phyloP scores from a whole-genome alignment of 2,113 vertebrate species.

The Tragelaphus strepsiceros region DNA sequence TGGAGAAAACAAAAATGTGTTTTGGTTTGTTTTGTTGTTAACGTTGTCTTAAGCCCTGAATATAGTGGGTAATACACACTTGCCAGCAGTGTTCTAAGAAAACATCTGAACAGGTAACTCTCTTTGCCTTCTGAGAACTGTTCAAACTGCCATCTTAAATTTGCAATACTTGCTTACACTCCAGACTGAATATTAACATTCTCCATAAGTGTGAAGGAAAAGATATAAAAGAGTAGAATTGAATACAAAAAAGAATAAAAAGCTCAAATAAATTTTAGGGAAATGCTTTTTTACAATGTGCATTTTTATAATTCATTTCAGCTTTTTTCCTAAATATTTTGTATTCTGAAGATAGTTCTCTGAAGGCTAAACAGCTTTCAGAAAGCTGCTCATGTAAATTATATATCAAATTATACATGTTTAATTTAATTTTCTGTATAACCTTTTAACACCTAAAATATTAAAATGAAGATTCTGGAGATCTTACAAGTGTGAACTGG shows the following conservation, averaged over 20 bases:
- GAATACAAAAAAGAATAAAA: not conserved
- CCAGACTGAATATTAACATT: not conserved
- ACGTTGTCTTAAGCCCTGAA: constrained; percentile 29
- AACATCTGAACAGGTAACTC: not conserved
- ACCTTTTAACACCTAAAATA: not conserved
- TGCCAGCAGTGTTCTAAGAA: not conserved
- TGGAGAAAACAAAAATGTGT: constrained; percentile 52
- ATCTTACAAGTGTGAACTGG: not conserved
- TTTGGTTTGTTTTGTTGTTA: constrained; percentile 37
- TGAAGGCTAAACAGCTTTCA: not conserved
- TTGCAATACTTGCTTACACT: not conserved
- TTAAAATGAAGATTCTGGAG: not conserved
- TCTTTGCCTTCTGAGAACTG: constrained; percentile 42
- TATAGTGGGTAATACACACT: constrained; percentile 46
- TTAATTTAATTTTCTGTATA: not conserved
- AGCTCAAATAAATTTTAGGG: not conserved
- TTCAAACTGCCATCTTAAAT: constrained; percentile 45
- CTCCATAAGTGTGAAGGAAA: not conserved
- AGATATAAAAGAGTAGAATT: not conserved
- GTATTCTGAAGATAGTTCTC: not conserved
- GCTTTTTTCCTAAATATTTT: not conserved
- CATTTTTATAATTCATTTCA: not conserved
- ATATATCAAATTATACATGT: not conserved
- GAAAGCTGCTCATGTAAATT: not conserved
- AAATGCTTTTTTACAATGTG: not conserved